Base-by-base conservation (phyloP, 2,888 invertebrate genomes). In the Andrena bucephala region DNA sequence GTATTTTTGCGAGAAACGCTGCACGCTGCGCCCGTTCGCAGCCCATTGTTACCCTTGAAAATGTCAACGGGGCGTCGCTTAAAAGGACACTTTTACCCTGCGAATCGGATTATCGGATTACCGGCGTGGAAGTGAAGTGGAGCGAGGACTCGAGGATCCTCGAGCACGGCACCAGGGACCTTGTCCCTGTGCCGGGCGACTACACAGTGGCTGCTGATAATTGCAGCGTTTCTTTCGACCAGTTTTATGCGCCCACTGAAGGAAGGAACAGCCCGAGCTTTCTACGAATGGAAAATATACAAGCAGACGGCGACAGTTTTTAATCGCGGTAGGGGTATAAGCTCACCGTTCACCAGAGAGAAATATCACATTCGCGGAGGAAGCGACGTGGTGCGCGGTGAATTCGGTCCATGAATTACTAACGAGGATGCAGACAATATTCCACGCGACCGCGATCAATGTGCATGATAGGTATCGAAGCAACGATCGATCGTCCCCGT, bases 91-190 rank as follows among this genome's bases (percentile, higher is more conserved):
- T 86, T 85, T 91, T 81, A 77, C 87, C 81, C 88, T 81, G 83
- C 88, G 91, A 93, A 93, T 93, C 93, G 92, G 94, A 94, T 93
- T 93, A 92, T 90, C 85, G 90, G 91, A 92, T 93, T 92, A 92
- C 87, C 84, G 83, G 81, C 70, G 81, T 80, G 77, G 80, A 87
- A 88, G 89, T 90, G 89, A 91, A 92, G 91, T 91, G 91, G 92
- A 85, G 85, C 84, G 84, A 77, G 68, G 59, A 67, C 20, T 71
- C 60, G 74, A 83, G 87, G 70, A 76, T 80, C 36, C 59, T 73
- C 62, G 50, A 73, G 42, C 70, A 42, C 67, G 60, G 60, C 48
- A 76, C 60, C 63, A 42, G 52, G 52, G 69, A 20, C 68, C 33
- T 24, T 31, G 57, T 31, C 31, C 33, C 33, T 3, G 10, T 57